These are phyloP conservation scores for Lytechinus variegatus DNA, from an alignment of 35 echinoderm and acorn worm species.

Conservation along the genomic window DNA sequence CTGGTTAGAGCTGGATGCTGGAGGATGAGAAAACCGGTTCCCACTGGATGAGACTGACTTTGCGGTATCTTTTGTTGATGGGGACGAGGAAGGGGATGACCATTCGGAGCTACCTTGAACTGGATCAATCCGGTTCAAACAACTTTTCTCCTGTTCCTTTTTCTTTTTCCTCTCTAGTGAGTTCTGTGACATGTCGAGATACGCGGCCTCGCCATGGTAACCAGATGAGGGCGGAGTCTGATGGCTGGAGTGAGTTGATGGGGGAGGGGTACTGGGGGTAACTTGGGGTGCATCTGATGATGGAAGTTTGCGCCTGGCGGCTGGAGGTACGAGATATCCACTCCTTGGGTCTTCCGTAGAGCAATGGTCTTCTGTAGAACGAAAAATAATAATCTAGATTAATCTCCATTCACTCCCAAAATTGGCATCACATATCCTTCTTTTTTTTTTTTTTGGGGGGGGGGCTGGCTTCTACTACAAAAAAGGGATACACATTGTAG, in stretches of 20 bases:
- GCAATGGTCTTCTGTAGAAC: background rate
- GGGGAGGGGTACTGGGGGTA: background rate
- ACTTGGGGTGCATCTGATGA: background rate
- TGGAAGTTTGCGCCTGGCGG: background rate
- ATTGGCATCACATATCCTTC: no score
- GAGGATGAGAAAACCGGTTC: background rate
- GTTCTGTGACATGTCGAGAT: slow-evolving; percentile 38
- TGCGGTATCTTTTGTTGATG: background rate
- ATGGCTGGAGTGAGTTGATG: background rate
- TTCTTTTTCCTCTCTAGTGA: slow-evolving; percentile 45
- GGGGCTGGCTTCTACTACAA: no score
- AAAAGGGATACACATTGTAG: no score
- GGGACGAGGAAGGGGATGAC: background rate
- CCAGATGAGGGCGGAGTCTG: background rate
- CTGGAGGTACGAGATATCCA: background rate
- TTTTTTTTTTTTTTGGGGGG: no score
- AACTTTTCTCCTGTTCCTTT: background rate
- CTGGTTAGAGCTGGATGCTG: background rate
- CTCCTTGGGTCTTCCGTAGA: background rate
- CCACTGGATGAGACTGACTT: background rate
- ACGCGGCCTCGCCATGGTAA: slow-evolving; percentile 32
- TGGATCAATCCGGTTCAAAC: background rate
- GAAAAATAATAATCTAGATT: background rate
- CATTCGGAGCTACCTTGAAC: slow-evolving; percentile 1
- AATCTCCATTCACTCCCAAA: background rate